These are phyloP conservation scores for Xenopus borealis DNA, from an alignment of 2,113 vertebrate genomes.

Conservation along the genomic window DNA sequence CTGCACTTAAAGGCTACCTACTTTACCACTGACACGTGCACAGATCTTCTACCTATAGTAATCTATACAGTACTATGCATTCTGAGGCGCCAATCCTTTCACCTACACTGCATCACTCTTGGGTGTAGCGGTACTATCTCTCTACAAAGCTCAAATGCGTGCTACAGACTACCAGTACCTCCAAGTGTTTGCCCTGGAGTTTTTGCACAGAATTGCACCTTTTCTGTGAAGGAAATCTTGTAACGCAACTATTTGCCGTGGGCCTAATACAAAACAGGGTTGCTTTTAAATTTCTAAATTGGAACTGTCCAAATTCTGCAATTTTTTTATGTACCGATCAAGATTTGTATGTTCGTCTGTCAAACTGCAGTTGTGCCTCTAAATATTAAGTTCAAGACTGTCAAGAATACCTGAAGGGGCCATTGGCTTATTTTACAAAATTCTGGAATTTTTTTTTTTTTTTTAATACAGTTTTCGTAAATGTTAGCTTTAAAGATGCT, in stretches of 20 bases:
- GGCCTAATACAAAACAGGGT: neutral
- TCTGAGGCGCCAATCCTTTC: slow-evolving; percentile 14
- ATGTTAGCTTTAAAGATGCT: too few relatives aligned
- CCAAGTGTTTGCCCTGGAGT: slow-evolving; percentile 12
- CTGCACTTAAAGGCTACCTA: slow-evolving; percentile 95
- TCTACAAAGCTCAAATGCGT: slow-evolving; percentile 5
- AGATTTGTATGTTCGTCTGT: slow-evolving; percentile 5
- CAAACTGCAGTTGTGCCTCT: neutral
- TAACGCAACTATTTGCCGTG: neutral
- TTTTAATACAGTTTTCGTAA: too few relatives aligned
- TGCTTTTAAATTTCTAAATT: neutral
- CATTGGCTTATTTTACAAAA: too few relatives aligned
- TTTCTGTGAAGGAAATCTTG: slow-evolving; percentile 23
- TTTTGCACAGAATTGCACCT: neutral
- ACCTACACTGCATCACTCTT: slow-evolving; percentile 1
- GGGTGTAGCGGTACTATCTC: slow-evolving; percentile 11
- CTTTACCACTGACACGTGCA: slow-evolving; percentile 87
- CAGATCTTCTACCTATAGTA: neutral
- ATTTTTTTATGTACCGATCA: neutral
- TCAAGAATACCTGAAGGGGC: too few relatives aligned
- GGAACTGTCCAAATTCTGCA: neutral
- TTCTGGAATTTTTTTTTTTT: too few relatives aligned
- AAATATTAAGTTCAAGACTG: slow-evolving; percentile 12
- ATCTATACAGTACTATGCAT: slow-evolving; percentile 23
- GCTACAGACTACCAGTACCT: slow-evolving; percentile 22